A percentile compares a stretch with the other conserved stretches of the same genome.
phyloP scores from a whole-genome alignment of 30 jellyfish, hydroid and myxozoan species.

The Hydra vulgaris region DNA sequence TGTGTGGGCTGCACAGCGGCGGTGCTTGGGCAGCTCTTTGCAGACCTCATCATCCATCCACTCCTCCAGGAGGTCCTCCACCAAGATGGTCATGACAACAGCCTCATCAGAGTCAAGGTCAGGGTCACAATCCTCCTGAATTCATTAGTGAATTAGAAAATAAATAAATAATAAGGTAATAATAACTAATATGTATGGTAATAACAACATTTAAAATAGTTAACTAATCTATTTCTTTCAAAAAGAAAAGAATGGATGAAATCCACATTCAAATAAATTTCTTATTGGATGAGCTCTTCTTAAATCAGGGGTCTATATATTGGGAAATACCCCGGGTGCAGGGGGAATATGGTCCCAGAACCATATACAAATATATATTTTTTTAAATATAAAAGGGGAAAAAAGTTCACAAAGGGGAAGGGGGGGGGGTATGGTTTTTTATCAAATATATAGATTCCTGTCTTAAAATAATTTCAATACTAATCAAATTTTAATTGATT shows the following conservation, averaged over 20 bases:
- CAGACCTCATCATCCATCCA: not conserved
- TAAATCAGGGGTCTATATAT: not conserved
- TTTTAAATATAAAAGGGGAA: no score
- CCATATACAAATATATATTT: not conserved
- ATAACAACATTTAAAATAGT: not conserved
- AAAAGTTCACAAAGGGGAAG: not conserved
- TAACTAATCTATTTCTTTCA: not conserved
- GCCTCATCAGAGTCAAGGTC: constrained; percentile 8
- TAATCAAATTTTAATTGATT: not conserved
- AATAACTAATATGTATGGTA: not conserved
- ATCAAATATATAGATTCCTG: not conserved
- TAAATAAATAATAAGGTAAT: not conserved
- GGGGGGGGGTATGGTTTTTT: not conserved
- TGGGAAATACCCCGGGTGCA: not conserved
- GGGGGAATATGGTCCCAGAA: not conserved
- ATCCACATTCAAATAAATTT: not conserved
- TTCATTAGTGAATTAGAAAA: not conserved
- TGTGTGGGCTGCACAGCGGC: constrained; percentile 19
- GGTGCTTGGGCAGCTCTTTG: constrained; percentile 9
- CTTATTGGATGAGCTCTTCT: not conserved
- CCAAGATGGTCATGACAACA: no score
- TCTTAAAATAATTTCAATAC: not conserved
- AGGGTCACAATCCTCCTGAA: not conserved
- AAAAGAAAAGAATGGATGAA: not conserved
- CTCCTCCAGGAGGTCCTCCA: constrained; percentile 3